A percentile compares a stretch with the other conserved stretches of the same genome.
Evolutionary conservation across 2,797 vertebrate species (phyloP).

Genomic region (Liasis olivaceus): DNA sequence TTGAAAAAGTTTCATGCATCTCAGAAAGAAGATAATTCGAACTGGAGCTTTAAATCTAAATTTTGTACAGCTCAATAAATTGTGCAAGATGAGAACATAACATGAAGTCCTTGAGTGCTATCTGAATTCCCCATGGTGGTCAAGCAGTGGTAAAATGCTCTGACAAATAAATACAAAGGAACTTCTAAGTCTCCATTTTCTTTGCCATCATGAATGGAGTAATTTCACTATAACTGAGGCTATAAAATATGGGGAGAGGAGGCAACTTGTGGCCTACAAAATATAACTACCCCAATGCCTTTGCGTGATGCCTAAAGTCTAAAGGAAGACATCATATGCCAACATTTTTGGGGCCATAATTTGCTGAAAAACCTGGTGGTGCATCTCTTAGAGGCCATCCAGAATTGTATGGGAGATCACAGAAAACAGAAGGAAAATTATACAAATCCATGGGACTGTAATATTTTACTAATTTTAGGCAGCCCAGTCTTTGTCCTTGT

Average conservation of each 20-base stretch:
- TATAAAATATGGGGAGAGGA: not conserved
- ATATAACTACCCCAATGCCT: no score
- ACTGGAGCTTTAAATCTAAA: not conserved
- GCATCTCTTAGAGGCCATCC: no score
- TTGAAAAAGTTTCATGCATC: slow-evolving; percentile 39
- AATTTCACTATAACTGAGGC: not conserved
- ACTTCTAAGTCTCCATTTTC: not conserved
- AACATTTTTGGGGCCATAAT: no score
- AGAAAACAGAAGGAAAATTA: no score
- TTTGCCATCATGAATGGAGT: not conserved
- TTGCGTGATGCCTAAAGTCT: no score
- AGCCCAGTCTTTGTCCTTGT: no score
- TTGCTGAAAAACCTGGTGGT: no score
- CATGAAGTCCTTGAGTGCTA: not conserved
- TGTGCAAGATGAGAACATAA: not conserved
- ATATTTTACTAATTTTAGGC: no score
- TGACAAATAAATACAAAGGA: not conserved
- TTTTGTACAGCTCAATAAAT: not conserved
- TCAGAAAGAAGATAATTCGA: slow-evolving; percentile 43
- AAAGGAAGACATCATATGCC: no score
- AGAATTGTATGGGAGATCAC: no score
- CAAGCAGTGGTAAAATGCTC: not conserved
- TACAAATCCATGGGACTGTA: no score
- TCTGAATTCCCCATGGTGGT: not conserved
- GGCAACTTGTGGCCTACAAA: no score